A percentile compares a stretch with the other conserved stretches of the same genome.
phyloP scores from a whole-genome alignment of 2,888 invertebrate genomes.

The Myathropa florea region DNA sequence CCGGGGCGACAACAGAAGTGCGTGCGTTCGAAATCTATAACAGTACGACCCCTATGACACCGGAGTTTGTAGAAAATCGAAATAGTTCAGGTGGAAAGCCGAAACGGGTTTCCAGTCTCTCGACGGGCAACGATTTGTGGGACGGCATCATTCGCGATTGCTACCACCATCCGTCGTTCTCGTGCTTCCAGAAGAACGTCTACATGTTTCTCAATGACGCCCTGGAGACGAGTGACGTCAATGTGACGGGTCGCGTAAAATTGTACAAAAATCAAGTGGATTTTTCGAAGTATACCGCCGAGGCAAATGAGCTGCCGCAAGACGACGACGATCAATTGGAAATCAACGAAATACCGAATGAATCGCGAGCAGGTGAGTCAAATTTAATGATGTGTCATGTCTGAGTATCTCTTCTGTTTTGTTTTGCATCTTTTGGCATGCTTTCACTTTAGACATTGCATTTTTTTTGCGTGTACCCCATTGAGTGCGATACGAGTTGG shows the following conservation, averaged over 20 bases:
- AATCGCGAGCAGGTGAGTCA: slow-evolving; percentile 75
- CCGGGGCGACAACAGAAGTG: slow-evolving; percentile 30
- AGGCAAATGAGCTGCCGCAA: slow-evolving; percentile 80
- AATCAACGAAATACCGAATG: slow-evolving; percentile 74
- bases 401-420: slow-evolving; percentile 5
- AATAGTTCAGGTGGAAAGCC: slow-evolving; percentile 51
- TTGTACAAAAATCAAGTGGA: slow-evolving; percentile 85
- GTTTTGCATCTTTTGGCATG: slow-evolving; percentile 38
- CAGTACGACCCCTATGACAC: slow-evolving; percentile 57
- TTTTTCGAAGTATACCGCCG: slow-evolving; percentile 82
- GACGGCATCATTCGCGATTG: slow-evolving; percentile 88
- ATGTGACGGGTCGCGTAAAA: slow-evolving; percentile 84
- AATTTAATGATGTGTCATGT: slow-evolving; percentile 4
- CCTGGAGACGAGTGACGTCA: slow-evolving; percentile 85
- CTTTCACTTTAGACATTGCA: slow-evolving; percentile 53
- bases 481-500: background rate
- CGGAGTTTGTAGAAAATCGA: background rate
- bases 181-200: slow-evolving; percentile 89
- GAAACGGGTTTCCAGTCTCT: slow-evolving; percentile 75
- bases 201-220: slow-evolving; percentile 87
- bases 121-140: slow-evolving; percentile 87
- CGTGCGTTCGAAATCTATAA: slow-evolving; percentile 26
- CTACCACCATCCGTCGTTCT: slow-evolving; percentile 84
- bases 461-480: slow-evolving; percentile 24
- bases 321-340: slow-evolving; percentile 72